These are phyloP conservation scores for Emydoidea blandingii DNA, from an alignment of 2,797 vertebrate genomes.

Conservation along the genomic window DNA sequence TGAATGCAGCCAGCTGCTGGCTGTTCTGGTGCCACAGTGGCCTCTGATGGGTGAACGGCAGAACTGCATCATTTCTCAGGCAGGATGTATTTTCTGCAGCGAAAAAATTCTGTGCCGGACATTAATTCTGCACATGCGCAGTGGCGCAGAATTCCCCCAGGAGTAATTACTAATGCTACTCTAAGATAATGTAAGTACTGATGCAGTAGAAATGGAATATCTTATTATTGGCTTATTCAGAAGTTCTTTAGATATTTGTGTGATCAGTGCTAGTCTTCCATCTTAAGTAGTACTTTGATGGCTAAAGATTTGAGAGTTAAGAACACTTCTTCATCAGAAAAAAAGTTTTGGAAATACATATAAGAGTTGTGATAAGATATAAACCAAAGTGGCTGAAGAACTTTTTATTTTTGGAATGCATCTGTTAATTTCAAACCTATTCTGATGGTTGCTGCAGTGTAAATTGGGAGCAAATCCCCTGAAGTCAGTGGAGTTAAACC, in stretches of 20 bases:
- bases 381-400: conserved; percentile 27
- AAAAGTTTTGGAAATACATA: too few relatives aligned
- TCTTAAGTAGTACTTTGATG: conserved; percentile 25
- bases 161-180: background rate
- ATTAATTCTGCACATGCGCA: too few relatives aligned
- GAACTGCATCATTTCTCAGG: too few relatives aligned
- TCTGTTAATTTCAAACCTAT: background rate
- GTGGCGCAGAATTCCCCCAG: too few relatives aligned
- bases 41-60: too few relatives aligned
- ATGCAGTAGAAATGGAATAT: background rate
- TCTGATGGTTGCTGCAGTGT: background rate
- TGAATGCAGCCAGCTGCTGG: too few relatives aligned
- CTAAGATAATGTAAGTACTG: background rate
- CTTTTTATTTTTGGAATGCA: conserved; percentile 1
- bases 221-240: conserved; percentile 23
- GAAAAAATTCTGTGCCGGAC: too few relatives aligned
- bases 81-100: too few relatives aligned
- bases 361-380: background rate
- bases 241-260: conserved; percentile 22
- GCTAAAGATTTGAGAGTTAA: conserved; percentile 37
- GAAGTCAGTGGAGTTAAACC: background rate
- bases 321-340: conserved; percentile 51
- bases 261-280: background rate
- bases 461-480: background rate
- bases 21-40: too few relatives aligned